Conservation (phyloP, 2,113 vertebrate species). For the Tragulus kanchil region DNA sequence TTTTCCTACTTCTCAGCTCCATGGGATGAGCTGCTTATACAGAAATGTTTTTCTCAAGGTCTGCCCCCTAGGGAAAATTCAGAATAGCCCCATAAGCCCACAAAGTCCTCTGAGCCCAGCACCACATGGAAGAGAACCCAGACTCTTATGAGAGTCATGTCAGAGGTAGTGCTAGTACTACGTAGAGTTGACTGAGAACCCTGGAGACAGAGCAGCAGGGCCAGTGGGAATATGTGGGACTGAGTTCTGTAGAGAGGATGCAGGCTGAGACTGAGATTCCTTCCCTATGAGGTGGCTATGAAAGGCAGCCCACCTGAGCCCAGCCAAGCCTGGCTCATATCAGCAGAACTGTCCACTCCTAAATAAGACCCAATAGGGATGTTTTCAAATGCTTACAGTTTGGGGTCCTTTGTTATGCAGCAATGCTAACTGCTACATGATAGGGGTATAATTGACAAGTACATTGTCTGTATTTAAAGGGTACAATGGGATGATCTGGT, state of each 20-base stretch:
- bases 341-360: not conserved
- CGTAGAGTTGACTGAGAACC: not conserved
- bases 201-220: not conserved
- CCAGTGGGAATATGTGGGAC: accelerated
- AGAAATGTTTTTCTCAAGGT: not conserved
- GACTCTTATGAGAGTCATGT: not conserved
- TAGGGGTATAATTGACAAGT: not conserved
- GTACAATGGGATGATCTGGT: not conserved
- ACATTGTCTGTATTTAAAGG: not conserved
- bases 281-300: not conserved
- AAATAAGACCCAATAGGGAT: not conserved
- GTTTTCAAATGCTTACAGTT: not conserved
- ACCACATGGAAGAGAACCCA: not conserved
- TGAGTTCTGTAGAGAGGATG: not conserved
- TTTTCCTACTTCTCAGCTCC: not conserved
- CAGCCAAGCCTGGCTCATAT: not conserved
- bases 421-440: not conserved
- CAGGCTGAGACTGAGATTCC: not conserved
- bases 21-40: not conserved
- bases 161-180: not conserved
- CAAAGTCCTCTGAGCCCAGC: not conserved
- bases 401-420: not conserved
- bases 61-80: not conserved
- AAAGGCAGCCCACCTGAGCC: not conserved
- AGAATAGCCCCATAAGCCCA: not conserved